phyloP scores from a whole-genome alignment of 2,113 vertebrate genomes.

The Arenaria interpres region DNA sequence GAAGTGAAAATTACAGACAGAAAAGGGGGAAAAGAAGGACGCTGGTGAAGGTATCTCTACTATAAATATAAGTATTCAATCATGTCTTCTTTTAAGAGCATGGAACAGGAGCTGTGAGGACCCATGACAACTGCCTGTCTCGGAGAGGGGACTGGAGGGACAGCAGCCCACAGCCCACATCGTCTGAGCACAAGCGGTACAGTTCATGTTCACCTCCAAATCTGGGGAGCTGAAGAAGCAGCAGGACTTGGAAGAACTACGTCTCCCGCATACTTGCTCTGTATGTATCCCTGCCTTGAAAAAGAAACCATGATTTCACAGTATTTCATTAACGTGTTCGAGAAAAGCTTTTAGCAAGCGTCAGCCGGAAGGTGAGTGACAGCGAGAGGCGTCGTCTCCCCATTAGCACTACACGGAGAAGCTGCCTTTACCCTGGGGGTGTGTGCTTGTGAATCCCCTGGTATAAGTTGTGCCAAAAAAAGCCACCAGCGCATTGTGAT shows the following conservation, averaged over 20 bases:
- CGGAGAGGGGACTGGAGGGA: background rate
- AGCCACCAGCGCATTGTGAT: background rate
- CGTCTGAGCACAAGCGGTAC: background rate
- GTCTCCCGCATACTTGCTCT: background rate
- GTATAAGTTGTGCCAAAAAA: background rate
- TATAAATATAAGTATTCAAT: background rate
- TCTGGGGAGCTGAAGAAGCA: background rate
- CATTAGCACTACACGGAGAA: background rate
- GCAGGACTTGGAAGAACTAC: background rate
- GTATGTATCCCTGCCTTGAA: background rate
- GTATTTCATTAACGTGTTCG: background rate
- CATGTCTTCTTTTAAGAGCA: background rate
- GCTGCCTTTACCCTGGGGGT: background rate
- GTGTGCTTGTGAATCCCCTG: background rate
- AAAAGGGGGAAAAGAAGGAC: background rate
- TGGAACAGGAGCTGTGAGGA: background rate
- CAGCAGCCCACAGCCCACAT: background rate
- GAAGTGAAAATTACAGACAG: background rate
- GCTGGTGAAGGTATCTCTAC: background rate
- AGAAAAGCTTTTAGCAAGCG: background rate
- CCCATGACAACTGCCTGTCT: background rate
- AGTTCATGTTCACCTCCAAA: background rate
- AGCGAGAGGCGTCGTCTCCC: background rate
- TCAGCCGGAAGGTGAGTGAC: background rate
- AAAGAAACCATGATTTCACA: background rate